These are phyloP conservation scores for Eulithis prunata DNA, from an alignment of 2,888 invertebrate genomes.

Conservation along the genomic window DNA sequence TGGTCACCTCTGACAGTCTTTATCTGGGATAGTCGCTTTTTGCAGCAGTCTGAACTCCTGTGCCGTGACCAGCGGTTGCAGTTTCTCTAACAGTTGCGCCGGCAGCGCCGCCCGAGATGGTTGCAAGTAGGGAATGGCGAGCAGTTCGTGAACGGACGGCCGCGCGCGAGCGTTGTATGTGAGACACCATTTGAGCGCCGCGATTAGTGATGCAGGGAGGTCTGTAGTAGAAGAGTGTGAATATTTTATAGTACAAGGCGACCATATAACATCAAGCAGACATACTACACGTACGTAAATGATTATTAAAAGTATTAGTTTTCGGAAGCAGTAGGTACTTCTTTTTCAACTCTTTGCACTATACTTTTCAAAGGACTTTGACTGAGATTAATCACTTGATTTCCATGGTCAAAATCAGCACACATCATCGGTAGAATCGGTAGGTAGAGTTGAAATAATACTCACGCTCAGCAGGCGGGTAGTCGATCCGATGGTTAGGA, in stretches of 20 bases:
- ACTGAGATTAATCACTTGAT: too few species aligned
- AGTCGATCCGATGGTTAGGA: constrained; percentile 89
- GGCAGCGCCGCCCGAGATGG: constrained; percentile 52
- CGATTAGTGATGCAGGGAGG: constrained; percentile 84
- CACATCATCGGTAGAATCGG: too few species aligned
- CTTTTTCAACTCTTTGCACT: too few species aligned
- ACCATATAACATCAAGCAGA: too few species aligned
- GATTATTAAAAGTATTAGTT: too few species aligned
- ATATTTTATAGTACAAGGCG: not conserved
- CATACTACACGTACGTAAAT: too few species aligned
- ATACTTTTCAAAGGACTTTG: too few species aligned
- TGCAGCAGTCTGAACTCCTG: constrained; percentile 63
- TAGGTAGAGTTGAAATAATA: constrained; percentile 38
- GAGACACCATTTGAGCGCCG: constrained; percentile 89
- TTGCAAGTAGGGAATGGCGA: constrained; percentile 74
- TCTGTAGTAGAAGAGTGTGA: constrained; percentile 51
- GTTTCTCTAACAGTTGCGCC: constrained; percentile 53
- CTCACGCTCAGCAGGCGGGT: constrained; percentile 84
- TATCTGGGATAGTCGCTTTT: constrained; percentile 47
- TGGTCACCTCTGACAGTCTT: constrained; percentile 18
- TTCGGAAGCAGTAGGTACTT: too few species aligned
- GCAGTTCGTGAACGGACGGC: constrained; percentile 90
- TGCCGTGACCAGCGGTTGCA: constrained; percentile 56
- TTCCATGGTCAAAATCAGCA: too few species aligned
- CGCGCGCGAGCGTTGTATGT: constrained; percentile 88